Evolutionary conservation across 2,797 vertebrate genomes (phyloP).

Genomic region (Gymnoscopelus braueri): DNA sequence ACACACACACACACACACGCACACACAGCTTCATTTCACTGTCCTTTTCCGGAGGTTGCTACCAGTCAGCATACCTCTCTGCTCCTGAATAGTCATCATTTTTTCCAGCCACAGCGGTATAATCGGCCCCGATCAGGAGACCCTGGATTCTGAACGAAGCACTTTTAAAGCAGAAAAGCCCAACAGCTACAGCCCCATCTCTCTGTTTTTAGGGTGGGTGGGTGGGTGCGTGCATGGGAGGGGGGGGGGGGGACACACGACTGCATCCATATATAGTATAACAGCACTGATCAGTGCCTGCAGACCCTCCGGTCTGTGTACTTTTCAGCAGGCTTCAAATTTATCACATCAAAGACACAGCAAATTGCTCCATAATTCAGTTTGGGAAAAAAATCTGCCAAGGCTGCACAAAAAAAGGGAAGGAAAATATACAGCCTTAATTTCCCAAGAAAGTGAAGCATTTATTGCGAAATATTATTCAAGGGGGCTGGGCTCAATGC

Average conservation of each 20-base stretch:
- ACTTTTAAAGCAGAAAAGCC: conserved; percentile 77
- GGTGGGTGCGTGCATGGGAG: no score
- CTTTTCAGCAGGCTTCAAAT: conserved; percentile 73
- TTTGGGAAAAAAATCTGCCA: conserved; percentile 77
- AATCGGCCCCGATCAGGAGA: conserved; percentile 76
- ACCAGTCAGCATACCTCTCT: conserved; percentile 82
- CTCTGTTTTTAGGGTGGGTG: conserved; percentile 53
- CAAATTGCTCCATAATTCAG: conserved; percentile 86
- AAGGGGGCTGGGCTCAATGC: conserved; percentile 47
- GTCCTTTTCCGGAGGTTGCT: conserved; percentile 78
- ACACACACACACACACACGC: conserved; percentile 11
- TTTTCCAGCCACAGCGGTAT: conserved; percentile 79
- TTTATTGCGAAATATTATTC: conserved; percentile 83
- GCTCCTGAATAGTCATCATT: conserved; percentile 81
- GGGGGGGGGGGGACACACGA: background rate
- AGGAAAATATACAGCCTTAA: conserved; percentile 63
- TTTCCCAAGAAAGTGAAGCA: conserved; percentile 76
- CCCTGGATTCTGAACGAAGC: conserved; percentile 79
- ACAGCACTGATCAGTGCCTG: conserved; percentile 59
- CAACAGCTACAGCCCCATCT: conserved; percentile 72
- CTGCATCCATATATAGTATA: conserved; percentile 22
- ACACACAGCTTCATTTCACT: conserved; percentile 56
- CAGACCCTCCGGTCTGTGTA: conserved; percentile 69
- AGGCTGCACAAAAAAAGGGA: conserved; percentile 75
- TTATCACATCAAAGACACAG: conserved; percentile 81